These are phyloP conservation scores for Drosophila kokeensis DNA, from an alignment of 2,888 invertebrate species.

Conservation along the genomic window DNA sequence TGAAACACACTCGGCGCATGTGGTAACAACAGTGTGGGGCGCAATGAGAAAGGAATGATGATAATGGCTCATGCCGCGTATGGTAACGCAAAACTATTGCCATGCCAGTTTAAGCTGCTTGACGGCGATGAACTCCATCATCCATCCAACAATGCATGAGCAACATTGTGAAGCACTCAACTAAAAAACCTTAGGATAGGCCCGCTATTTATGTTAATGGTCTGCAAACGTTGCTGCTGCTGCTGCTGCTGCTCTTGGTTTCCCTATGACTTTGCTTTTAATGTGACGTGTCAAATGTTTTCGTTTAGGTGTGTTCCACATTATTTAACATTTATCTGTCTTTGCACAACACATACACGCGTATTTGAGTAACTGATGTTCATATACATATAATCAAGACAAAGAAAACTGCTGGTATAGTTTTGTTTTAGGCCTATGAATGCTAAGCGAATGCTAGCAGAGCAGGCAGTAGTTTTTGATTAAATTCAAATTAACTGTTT, in stretches of 20 bases:
- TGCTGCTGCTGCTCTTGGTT: conserved; percentile 5
- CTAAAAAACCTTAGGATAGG: conserved; percentile 74
- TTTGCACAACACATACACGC: not conserved
- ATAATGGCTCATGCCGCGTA: conserved; percentile 30
- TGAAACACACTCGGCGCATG: conserved; percentile 17
- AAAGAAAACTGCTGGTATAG: not conserved
- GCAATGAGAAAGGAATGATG: conserved; percentile 13
- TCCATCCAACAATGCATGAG: conserved; percentile 20
- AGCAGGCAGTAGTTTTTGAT: not conserved
- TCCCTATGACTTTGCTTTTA: conserved; percentile 42
- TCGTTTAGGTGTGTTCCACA: conserved; percentile 14
- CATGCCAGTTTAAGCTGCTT: conserved; percentile 58
- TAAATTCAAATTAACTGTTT: not conserved
- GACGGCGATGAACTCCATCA: conserved; percentile 17
- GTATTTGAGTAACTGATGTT: not conserved
- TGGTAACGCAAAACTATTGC: conserved; percentile 71
- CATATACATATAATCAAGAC: not conserved
- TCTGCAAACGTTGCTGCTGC: conserved; percentile 19
- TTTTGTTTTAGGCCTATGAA: not conserved
- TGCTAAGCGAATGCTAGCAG: not conserved
- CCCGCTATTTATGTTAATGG: conserved; percentile 50
- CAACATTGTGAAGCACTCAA: conserved; percentile 34
- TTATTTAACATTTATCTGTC: conserved; percentile 30
- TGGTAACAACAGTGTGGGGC: conserved; percentile 28
- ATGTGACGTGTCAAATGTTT: conserved; percentile 59